Evolutionary conservation across 2,797 vertebrate species (phyloP).

Genomic region (Ispidina lecontei): DNA sequence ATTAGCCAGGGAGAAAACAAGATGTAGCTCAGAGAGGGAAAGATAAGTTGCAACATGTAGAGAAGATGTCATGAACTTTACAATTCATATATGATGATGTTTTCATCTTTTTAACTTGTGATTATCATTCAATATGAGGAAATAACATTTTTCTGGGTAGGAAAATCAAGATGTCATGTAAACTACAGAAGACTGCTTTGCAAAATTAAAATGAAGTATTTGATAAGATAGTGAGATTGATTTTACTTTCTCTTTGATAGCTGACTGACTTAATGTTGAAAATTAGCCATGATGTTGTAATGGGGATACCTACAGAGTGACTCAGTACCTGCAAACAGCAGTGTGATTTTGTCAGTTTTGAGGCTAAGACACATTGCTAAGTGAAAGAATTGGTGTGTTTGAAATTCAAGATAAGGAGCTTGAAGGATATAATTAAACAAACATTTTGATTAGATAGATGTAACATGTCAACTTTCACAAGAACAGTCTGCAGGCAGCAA

Average conservation of each 20-base stretch:
- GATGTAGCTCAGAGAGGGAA: not conserved
- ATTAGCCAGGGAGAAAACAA: not conserved
- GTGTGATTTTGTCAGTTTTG: not conserved
- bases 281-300: conserved; percentile 19
- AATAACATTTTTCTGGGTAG: not conserved
- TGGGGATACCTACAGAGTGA: not conserved
- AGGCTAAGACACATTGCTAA: not conserved
- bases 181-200: not conserved
- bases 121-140: not conserved
- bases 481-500: not conserved
- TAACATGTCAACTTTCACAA: not conserved
- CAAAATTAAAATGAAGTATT: conserved; percentile 2
- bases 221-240: not conserved
- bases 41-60: not conserved
- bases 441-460: conserved; percentile 4
- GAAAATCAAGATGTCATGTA: not conserved
- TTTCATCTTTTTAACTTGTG: not conserved
- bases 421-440: conserved; percentile 12
- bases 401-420: not conserved
- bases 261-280: not conserved
- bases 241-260: conserved; percentile 2
- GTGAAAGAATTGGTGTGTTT: not conserved
- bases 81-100: not conserved
- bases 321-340: not conserved
- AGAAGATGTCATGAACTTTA: not conserved